These are phyloP conservation scores for Phoenicopterus ruber DNA, from an alignment of 2,113 vertebrate genomes.

Conservation along the genomic window DNA sequence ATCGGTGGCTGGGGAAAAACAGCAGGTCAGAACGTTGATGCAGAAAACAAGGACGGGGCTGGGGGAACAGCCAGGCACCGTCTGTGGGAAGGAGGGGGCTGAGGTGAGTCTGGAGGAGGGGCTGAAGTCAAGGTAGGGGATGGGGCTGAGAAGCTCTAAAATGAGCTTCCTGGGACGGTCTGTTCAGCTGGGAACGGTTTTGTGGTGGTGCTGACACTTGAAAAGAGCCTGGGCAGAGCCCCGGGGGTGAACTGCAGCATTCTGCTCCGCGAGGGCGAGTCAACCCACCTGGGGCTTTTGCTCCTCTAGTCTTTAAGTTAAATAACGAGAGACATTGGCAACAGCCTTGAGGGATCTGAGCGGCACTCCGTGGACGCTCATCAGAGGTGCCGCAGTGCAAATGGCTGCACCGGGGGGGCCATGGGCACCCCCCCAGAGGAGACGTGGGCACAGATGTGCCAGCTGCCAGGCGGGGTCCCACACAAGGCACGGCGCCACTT, in stretches of 20 bases:
- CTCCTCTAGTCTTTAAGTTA: background rate
- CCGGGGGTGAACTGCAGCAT: background rate
- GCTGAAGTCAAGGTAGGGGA: background rate
- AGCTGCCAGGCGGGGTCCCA: background rate
- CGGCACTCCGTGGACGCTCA: rapidly evolving
- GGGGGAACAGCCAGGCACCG: background rate
- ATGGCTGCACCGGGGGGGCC: background rate
- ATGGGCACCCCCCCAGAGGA: background rate
- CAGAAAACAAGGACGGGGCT: background rate
- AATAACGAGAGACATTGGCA: background rate
- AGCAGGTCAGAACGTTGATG: background rate
- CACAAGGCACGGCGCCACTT: rapidly evolving
- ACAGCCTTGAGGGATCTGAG: background rate
- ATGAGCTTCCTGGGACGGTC: background rate
- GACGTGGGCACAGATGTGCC: rapidly evolving
- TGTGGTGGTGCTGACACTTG: background rate
- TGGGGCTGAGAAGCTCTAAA: background rate
- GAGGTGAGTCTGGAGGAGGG: background rate
- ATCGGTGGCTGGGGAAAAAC: background rate
- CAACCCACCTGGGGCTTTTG: rapidly evolving
- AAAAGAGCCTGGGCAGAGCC: background rate
- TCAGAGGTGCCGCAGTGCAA: background rate
- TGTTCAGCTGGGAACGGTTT: background rate
- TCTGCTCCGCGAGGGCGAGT: rapidly evolving
- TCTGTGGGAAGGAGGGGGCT: background rate